A percentile compares a stretch with the other conserved stretches of the same genome.
Conservation (phyloP, 2,888 invertebrate species). For the Atherix ibis region DNA sequence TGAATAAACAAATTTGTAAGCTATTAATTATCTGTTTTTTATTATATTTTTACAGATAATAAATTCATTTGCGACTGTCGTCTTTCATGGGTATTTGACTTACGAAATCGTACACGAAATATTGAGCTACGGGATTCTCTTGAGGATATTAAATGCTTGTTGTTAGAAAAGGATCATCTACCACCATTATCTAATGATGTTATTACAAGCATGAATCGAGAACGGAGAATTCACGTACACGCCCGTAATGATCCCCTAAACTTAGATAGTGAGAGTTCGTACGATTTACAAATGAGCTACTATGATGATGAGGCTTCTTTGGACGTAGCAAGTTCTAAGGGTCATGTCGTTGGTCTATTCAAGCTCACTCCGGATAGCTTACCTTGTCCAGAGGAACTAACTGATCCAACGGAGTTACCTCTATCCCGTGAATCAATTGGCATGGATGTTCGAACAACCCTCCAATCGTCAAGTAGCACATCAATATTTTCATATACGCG, state of each 20-base stretch:
- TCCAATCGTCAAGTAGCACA: constrained; percentile 7
- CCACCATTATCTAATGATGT: constrained; percentile 11
- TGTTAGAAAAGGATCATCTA: constrained; percentile 27
- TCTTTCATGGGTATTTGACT: constrained; percentile 60
- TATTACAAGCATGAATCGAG: constrained; percentile 6
- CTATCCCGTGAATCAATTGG: constrained; percentile 37
- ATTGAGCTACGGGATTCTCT: constrained; percentile 49
- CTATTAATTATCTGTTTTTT: constrained; percentile 9
- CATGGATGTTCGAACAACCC: constrained; percentile 16
- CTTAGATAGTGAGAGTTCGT: constrained; percentile 3
- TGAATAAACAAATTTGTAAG: no score
- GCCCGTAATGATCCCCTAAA: neutral
- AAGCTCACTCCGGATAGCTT: constrained; percentile 41
- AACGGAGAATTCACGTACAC: constrained; percentile 1
- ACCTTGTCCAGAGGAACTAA: constrained; percentile 44
- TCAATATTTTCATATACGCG: no score
- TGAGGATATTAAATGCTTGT: constrained; percentile 54
- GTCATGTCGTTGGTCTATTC: constrained; percentile 30
- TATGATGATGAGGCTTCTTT: constrained; percentile 15
- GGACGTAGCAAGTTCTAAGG: constrained; percentile 10
- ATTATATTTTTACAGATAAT: constrained; percentile 47
- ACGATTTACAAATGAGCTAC: constrained; percentile 11
- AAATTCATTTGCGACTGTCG: constrained; percentile 71
- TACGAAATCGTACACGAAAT: constrained; percentile 60
- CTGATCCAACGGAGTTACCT: constrained; percentile 44